A percentile compares a stretch with the other conserved stretches of the same genome.
phyloP scores from a whole-genome alignment of 2,888 invertebrate species.

The Tribolium freemani region DNA sequence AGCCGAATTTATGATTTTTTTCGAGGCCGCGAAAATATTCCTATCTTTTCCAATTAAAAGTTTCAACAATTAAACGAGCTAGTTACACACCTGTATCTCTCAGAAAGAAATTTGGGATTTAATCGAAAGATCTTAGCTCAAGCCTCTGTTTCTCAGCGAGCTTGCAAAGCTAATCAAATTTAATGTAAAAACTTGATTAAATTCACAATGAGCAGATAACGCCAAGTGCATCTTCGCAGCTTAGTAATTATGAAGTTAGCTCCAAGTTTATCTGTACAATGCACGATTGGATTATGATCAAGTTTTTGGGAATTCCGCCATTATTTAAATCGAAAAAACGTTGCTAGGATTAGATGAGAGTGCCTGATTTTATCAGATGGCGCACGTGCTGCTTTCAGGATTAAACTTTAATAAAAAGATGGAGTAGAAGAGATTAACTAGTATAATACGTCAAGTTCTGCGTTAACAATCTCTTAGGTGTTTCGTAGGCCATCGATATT shows the following conservation, averaged over 20 bases:
- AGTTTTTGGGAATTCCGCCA: background rate
- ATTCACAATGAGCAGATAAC: slow-evolving; percentile 26
- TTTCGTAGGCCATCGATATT: slow-evolving; percentile 60
- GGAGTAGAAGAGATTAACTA: slow-evolving; percentile 38
- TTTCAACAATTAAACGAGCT: slow-evolving; percentile 10
- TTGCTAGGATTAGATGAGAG: background rate
- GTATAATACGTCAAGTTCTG: slow-evolving; percentile 42
- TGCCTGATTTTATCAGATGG: slow-evolving; percentile 21
- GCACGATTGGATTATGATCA: background rate
- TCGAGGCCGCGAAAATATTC: background rate
- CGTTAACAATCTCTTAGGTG: slow-evolving; percentile 55
- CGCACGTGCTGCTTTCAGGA: slow-evolving; percentile 34
- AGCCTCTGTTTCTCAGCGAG: background rate
- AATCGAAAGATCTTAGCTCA: background rate
- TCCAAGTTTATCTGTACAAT: slow-evolving; percentile 1
- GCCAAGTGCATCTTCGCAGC: slow-evolving; percentile 23
- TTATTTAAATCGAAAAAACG: background rate
- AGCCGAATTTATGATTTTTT: background rate
- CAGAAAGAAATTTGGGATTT: background rate
- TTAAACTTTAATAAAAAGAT: slow-evolving; percentile 42
- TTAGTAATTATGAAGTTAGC: slow-evolving; percentile 6
- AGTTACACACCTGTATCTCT: background rate
- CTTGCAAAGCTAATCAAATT: slow-evolving; percentile 26
- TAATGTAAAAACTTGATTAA: slow-evolving; percentile 32
- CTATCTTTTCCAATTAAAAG: slow-evolving; percentile 21